Conservation (phyloP, 1,140 invertebrate genomes). For the Metaphire vulgaris region DNA sequence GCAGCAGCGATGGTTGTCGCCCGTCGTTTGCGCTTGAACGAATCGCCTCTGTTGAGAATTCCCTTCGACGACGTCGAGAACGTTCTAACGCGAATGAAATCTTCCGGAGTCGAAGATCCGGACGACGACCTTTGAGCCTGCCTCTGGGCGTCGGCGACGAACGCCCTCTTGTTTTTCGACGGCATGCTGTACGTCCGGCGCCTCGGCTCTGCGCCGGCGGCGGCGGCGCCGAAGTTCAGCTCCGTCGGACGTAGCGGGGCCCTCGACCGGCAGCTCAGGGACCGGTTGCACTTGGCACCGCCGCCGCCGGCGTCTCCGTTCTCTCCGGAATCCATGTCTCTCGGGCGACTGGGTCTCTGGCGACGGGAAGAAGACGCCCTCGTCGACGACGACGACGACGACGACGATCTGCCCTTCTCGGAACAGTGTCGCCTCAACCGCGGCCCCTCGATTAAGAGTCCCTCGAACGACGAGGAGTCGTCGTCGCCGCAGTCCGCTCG, state of each 20-base stretch:
- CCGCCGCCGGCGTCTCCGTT: too few species aligned
- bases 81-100: slow-evolving; percentile 74
- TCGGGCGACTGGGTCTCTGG: not conserved
- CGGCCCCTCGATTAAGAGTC: not conserved
- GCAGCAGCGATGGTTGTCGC: too few species aligned
- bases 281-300: not conserved
- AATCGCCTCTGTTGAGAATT: slow-evolving; percentile 80
- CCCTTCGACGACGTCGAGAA: slow-evolving; percentile 85
- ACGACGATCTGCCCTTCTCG: not conserved
- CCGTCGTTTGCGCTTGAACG: slow-evolving; percentile 60
- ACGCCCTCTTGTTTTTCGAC: not conserved
- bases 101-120: slow-evolving; percentile 49
- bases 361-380: not conserved
- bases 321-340: not conserved
- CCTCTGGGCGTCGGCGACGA: not conserved
- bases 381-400: too few species aligned
- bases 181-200: slow-evolving; percentile 13
- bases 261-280: not conserved
- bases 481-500: too few species aligned
- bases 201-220: not conserved
- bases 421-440: not conserved
- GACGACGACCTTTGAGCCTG: not conserved
- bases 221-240: slow-evolving; percentile 1
- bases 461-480: not conserved
- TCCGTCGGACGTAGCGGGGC: not conserved